Conservation (phyloP, 1,140 invertebrate species). For the Dufourea novaeangliae region DNA sequence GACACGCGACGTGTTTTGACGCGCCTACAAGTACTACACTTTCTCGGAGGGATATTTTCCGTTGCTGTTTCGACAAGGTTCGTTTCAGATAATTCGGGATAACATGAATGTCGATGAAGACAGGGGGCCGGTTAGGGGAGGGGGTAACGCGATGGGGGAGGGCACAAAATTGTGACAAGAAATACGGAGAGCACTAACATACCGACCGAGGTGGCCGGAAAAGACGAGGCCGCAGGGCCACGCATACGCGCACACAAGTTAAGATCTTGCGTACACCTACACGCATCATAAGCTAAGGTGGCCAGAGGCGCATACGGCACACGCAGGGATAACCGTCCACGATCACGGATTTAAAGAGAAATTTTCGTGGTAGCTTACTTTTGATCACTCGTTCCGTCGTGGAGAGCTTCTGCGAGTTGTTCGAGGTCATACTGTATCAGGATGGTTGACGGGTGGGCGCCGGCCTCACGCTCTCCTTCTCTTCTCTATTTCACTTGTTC, state of each 20-base stretch:
- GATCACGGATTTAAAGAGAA: background rate
- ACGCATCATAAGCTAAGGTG: conserved; percentile 3
- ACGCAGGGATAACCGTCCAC: background rate
- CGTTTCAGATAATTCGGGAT: no score
- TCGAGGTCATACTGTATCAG: conserved; percentile 82
- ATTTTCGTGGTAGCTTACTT: conserved; percentile 83
- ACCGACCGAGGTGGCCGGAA: conserved; percentile 66
- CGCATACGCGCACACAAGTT: conserved; percentile 23
- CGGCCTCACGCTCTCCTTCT: conserved; percentile 42
- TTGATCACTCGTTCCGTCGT: conserved; percentile 88
- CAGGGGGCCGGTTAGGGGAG: background rate
- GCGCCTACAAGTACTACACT: conserved; percentile 42
- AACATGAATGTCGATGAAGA: background rate
- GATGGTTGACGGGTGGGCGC: conserved; percentile 70
- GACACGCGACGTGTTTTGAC: conserved; percentile 72
- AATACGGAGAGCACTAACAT: conserved; percentile 47
- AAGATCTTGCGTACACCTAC: conserved; percentile 23
- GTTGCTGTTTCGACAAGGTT: no score
- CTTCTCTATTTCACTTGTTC: conserved; percentile 37
- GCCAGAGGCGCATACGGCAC: background rate
- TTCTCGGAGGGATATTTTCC: no score
- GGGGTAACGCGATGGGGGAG: background rate
- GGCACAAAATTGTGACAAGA: background rate
- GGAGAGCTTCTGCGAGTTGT: conserved; percentile 85
- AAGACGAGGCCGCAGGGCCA: conserved; percentile 48